phyloP scores from a whole-genome alignment of 2,797 vertebrate genomes.

The Eulemur mongoz region DNA sequence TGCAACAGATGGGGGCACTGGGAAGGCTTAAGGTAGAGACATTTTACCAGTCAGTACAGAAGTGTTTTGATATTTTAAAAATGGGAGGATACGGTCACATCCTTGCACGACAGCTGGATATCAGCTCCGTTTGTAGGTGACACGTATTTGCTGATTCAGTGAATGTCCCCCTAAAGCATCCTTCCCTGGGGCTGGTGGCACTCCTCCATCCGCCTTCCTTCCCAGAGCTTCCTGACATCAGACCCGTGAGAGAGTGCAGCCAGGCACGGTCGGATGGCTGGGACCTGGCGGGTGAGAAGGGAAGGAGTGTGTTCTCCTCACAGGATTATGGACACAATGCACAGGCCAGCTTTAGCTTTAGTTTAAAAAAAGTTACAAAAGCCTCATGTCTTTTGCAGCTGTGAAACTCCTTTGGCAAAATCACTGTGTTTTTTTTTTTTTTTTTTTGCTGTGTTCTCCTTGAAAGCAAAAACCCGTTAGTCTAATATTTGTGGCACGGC shows the following conservation, averaged over 20 bases:
- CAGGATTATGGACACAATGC: slow-evolving; percentile 10
- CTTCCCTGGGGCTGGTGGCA: neutral
- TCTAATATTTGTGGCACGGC: slow-evolving; percentile 43
- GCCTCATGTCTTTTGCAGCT: neutral
- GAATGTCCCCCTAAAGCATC: neutral
- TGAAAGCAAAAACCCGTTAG: slow-evolving; percentile 7
- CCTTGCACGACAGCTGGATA: neutral
- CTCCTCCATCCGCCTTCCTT: neutral
- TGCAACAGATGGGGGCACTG: neutral
- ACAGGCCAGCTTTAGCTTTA: neutral
- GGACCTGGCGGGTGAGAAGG: neutral
- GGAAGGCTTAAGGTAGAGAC: neutral
- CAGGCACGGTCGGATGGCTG: neutral
- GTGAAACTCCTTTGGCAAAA: slow-evolving; percentile 14
- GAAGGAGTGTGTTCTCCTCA: neutral
- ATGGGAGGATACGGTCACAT: neutral
- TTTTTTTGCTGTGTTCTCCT: slow-evolving; percentile 16
- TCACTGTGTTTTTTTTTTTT: neutral
- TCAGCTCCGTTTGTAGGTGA: neutral
- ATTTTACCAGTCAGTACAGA: neutral
- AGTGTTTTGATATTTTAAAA: slow-evolving; percentile 8
- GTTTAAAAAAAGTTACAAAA: neutral
- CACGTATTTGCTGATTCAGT: neutral
- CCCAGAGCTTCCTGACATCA: neutral
- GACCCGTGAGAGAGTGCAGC: neutral